phyloP scores from a whole-genome alignment of 2,113 vertebrate species.

The Rhea pennata region DNA sequence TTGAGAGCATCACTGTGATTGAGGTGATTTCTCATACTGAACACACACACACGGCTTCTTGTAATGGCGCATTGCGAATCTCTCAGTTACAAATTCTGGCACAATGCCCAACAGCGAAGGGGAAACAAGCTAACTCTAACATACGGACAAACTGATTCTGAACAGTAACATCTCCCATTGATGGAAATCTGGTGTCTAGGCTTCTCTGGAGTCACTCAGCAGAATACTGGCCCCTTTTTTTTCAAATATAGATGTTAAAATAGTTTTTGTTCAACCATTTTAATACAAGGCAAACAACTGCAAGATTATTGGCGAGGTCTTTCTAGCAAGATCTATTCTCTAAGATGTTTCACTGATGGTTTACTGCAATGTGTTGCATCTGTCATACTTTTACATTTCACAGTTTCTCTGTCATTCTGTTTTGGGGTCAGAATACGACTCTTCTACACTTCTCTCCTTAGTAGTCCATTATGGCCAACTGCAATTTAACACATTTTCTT shows the following conservation, averaged over 20 bases:
- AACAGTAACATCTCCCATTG: rapidly evolving
- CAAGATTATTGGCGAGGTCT: rapidly evolving
- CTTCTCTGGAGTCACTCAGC: rapidly evolving
- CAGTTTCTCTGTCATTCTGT: rapidly evolving
- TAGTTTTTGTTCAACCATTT: rapidly evolving
- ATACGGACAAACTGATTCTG: rapidly evolving
- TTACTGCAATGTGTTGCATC: rapidly evolving
- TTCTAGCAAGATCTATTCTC: rapidly evolving
- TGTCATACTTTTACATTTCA: rapidly evolving
- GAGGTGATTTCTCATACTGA: background rate
- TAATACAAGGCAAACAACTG: rapidly evolving
- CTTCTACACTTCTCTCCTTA: rapidly evolving
- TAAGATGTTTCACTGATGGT: rapidly evolving
- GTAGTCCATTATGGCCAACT: rapidly evolving
- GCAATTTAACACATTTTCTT: background rate
- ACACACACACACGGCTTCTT: background rate
- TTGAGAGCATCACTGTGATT: background rate
- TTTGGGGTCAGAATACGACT: background rate
- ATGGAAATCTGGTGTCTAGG: rapidly evolving
- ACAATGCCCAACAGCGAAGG: background rate
- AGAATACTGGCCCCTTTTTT: rapidly evolving
- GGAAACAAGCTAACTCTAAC: rapidly evolving
- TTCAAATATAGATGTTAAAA: rapidly evolving
- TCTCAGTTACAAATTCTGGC: background rate
- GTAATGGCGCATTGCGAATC: background rate